These are phyloP conservation scores for Campoletis sonorensis DNA, from an alignment of 1,140 invertebrate species.

Conservation along the genomic window DNA sequence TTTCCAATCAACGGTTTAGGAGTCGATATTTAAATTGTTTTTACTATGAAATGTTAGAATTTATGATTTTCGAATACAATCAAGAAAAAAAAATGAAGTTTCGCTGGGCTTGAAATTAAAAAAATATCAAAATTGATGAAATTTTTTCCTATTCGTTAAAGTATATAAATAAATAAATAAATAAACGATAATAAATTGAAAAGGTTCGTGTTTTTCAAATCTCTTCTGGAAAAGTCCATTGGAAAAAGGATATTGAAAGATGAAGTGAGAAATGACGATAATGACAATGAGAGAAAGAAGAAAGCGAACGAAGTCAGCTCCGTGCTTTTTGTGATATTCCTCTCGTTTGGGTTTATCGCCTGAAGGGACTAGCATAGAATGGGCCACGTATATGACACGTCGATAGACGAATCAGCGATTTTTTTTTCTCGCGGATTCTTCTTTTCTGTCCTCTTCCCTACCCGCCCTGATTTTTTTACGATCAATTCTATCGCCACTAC, in stretches of 20 bases:
- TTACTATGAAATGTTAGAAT: too few relatives aligned
- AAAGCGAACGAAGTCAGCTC: background rate
- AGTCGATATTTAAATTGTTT: too few relatives aligned
- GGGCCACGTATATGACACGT: background rate
- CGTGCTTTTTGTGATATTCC: constrained; percentile 22
- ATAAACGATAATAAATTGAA: background rate
- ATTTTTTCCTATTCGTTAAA: too few relatives aligned
- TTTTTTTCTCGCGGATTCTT: constrained; percentile 31
- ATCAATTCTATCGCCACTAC: background rate
- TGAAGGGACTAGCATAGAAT: constrained; percentile 18
- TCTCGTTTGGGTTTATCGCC: constrained; percentile 32
- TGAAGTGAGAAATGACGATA: constrained; percentile 28
- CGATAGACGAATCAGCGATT: constrained; percentile 39
- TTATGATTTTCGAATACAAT: too few relatives aligned
- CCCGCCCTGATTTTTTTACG: constrained; percentile 23
- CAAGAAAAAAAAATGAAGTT: too few relatives aligned
- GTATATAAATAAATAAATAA: background rate
- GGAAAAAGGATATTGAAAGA: constrained; percentile 31
- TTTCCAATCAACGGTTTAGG: too few relatives aligned
- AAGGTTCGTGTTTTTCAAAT: too few relatives aligned
- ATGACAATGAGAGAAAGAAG: constrained; percentile 17
- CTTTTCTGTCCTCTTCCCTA: background rate
- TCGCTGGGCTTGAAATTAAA: too few relatives aligned
- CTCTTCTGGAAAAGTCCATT: too few relatives aligned
- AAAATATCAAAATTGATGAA: too few relatives aligned